phyloP scores from a whole-genome alignment of 2,113 vertebrate genomes.

The Corydoras maculifer region DNA sequence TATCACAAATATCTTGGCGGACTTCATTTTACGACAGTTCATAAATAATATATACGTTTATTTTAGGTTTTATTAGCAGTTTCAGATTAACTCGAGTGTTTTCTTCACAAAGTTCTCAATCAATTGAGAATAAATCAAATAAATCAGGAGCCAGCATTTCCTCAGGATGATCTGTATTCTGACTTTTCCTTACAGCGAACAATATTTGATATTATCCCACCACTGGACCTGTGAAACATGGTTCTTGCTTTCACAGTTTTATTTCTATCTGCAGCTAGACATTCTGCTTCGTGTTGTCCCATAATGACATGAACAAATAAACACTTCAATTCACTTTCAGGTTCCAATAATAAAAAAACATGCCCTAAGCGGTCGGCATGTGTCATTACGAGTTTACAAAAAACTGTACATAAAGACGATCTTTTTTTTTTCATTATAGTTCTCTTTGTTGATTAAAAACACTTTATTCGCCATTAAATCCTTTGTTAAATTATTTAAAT shows the following conservation, averaged over 20 bases:
- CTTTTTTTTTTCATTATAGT: background rate
- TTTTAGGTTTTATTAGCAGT: no score
- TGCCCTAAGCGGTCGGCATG: slow-evolving; percentile 23
- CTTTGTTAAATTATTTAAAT: background rate
- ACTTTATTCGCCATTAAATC: background rate
- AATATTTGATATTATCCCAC: slow-evolving; percentile 54
- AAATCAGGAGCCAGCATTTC: slow-evolving; percentile 32
- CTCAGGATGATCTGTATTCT: slow-evolving; percentile 38
- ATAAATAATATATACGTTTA: no score
- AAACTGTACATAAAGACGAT: slow-evolving; percentile 16
- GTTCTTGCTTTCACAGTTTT: background rate
- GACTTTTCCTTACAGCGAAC: slow-evolving; percentile 32
- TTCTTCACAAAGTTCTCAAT: slow-evolving; percentile 1
- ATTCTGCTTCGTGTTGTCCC: background rate
- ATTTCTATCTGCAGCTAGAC: background rate
- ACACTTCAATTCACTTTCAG: slow-evolving; percentile 8
- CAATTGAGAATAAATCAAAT: slow-evolving; percentile 15
- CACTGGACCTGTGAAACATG: slow-evolving; percentile 24
- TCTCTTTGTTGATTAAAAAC: background rate
- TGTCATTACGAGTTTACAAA: slow-evolving; percentile 11
- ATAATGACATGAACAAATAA: slow-evolving; percentile 18
- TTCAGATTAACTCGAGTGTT: no score
- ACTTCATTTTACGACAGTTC: no score
- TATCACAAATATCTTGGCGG: background rate
- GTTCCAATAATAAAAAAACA: slow-evolving; percentile 8